Evolutionary conservation across 2,113 vertebrate genomes (phyloP), one percentile per base, ranked within the genome.

Genomic region (Aldabrachelys gigantea): DNA sequence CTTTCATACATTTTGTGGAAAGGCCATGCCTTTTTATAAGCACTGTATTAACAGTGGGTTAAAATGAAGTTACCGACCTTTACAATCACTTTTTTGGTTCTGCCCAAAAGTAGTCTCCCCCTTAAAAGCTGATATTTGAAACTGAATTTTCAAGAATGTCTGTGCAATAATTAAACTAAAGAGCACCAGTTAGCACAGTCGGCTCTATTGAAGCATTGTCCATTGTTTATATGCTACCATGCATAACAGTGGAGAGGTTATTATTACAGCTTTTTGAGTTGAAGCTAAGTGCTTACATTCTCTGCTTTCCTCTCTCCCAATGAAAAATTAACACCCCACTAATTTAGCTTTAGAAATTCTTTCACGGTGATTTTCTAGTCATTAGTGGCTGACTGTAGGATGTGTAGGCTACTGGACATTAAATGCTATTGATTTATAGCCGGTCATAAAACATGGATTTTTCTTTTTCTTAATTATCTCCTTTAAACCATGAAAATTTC

Each of bases 121-220:
- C 96, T 97, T 97, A 97, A 87, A 83, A 93, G 87, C 93, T 83
- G 93, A 53, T 94, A 92, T 89, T 95, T 89, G 56, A 75, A 84
- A 89, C 82, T 75, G 69, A 81, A 53, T 87, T 97, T 95, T 95
- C 50, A 89, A 94, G 88, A 92, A 87, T 44, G 47, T 92, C 69
- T 38, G 91, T 95, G 95, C 94, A 93, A 94, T 97, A 97, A 98
- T 97, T 98, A 97, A 97, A 97, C 95, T 96, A 95, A 97, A 95
- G 96, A 97, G 93, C 92, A 94, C 41, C 80, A 94, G 87, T 89
- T 95, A 91, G 92, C 8, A 1, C 78, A 89, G 82, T 57, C 0
- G 16, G 56, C 5, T 6, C 80, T 87, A 69, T 94, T 0, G 0
- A 85, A 89, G 92, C 81, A 57, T 96, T 95, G 90, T 89, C 54